Conservation (phyloP, 2,113 vertebrate species). For the Forbesichthys agassizii region DNA sequence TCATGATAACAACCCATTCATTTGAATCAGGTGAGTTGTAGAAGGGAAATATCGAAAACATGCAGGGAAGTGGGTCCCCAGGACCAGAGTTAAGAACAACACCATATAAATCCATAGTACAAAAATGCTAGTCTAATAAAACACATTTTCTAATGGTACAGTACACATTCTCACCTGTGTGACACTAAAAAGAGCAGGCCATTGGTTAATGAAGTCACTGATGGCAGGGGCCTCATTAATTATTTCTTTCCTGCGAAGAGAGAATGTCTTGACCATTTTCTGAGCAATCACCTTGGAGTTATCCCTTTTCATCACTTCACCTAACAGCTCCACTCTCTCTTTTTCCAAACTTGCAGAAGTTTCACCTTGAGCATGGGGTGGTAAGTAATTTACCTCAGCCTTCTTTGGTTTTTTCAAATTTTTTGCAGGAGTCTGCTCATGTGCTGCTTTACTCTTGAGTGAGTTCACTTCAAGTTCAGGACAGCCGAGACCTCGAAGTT, state of each 20-base stretch:
- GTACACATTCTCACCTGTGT: background rate
- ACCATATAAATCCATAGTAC: too few relatives aligned
- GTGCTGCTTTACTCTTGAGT: background rate
- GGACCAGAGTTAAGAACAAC: too few relatives aligned
- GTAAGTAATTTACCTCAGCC: too few relatives aligned
- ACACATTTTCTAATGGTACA: background rate
- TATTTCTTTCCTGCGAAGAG: background rate
- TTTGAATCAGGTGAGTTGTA: too few relatives aligned
- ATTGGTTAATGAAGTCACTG: background rate
- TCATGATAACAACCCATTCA: too few relatives aligned
- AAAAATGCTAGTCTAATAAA: background rate
- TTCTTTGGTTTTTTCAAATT: background rate
- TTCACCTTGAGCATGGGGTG: background rate
- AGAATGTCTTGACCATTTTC: background rate
- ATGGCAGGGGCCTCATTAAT: background rate
- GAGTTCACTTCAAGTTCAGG: background rate
- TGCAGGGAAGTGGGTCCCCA: too few relatives aligned
- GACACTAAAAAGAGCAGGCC: background rate
- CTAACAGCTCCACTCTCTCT: background rate
- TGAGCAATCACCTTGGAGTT: background rate
- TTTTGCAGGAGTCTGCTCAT: background rate
- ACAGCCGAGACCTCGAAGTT: background rate
- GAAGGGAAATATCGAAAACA: too few relatives aligned
- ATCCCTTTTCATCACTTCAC: background rate
- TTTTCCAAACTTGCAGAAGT: background rate